phyloP scores from a whole-genome alignment of 2,797 vertebrate genomes.

The Sphenopsis melanotis region DNA sequence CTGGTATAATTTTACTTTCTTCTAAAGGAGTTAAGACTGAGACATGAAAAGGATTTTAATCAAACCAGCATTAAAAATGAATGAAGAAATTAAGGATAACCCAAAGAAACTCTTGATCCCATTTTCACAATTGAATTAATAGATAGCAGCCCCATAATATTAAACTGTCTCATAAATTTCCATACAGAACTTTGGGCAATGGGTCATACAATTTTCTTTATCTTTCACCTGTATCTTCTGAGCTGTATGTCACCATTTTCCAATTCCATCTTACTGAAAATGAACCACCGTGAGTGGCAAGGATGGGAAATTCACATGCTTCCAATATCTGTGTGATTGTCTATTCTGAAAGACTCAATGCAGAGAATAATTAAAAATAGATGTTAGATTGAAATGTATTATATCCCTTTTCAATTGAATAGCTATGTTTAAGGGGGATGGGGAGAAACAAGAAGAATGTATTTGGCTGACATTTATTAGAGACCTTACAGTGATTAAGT shows the following conservation, averaged over 20 bases:
- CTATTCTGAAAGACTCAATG: constrained; percentile 2
- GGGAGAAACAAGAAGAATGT: neutral
- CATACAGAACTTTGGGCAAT: neutral
- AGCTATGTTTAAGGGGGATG: neutral
- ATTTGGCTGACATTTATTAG: constrained; percentile 26
- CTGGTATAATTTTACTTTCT: neutral
- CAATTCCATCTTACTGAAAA: neutral
- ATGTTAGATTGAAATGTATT: constrained; percentile 13
- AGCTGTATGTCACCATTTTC: neutral
- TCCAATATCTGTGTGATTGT: neutral
- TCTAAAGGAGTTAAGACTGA: neutral
- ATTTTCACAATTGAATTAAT: neutral
- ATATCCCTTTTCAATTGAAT: neutral
- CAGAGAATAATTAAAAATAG: constrained; percentile 40
- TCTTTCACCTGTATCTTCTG: neutral
- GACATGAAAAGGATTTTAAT: neutral
- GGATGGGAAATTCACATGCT: neutral
- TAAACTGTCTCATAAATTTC: neutral
- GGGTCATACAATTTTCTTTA: neutral
- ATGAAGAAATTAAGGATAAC: neutral
- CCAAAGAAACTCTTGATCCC: neutral
- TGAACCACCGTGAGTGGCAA: neutral
- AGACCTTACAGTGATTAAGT: neutral
- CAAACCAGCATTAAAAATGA: neutral
- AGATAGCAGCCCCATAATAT: neutral